Base-by-base conservation (phyloP, 2,797 vertebrate species). In the Synanceia verrucosa region DNA sequence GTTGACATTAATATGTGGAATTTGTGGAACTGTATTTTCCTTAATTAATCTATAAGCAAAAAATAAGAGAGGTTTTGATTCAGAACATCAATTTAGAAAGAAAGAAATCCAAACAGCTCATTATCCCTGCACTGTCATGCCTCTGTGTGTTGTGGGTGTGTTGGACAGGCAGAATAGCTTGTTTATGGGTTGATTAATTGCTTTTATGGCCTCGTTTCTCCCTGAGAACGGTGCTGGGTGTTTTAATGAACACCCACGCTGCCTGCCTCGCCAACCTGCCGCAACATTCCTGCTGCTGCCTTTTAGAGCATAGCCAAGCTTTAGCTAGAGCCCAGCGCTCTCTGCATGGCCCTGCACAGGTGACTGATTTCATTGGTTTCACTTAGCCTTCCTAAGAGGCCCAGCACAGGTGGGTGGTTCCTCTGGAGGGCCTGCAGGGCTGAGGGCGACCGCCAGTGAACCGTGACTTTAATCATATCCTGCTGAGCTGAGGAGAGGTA, bases 121-220 rank as follows among this genome's bases (percentile, higher is more conserved):
- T 62, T 70, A 67, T 52, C 34, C 12, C 70, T 52, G 62, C 82
- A 24, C 73, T 70, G 86, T 77, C 86, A 70, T 73, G 81, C 77
- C 53, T 3, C 69, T 65, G 81, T 81, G 83, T 85, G 44, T 77
- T 46, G 82, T 79, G 75, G 82, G 80, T 86, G 86, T 83, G 84
- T 86, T 74, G 81, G 88, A 87, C 86, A 86, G 88, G 76, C 50
- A 2, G 58, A 88, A 88, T 89, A 72, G 88, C 89, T 91, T 93
- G 90, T 93, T 93, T 91, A 90, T 88, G 82, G 73, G 72, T 77
- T 88, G 89, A 92, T 91, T 86, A 91, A 93, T 93, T 90, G 89
- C 90, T 84, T 92, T 89, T 85, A 93, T 86, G 84, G 91, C 89
- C 88, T 87, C 86, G 89, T 90, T 93, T 87, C 86, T 88, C 82